Evolutionary conservation across 2,113 vertebrate species (phyloP).

Genomic region (Sisor rabdophorus): DNA sequence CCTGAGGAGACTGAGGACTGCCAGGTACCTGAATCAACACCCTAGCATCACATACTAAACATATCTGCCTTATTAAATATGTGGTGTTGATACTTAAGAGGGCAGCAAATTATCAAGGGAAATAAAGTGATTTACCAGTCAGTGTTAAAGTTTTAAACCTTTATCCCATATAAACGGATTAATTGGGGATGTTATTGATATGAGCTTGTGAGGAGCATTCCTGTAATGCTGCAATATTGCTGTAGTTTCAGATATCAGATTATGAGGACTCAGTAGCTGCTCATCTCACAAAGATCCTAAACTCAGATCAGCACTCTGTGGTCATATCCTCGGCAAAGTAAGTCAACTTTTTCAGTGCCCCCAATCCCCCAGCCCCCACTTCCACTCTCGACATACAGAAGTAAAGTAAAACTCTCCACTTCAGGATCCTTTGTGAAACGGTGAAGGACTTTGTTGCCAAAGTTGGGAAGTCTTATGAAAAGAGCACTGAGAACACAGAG

Average conservation of each 20-base stretch:
- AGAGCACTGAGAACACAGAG: slow-evolving; percentile 79
- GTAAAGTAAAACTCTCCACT: background rate
- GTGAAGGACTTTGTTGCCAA: slow-evolving; percentile 96
- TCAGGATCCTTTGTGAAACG: slow-evolving; percentile 91
- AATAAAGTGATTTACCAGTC: background rate
- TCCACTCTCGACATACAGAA: background rate
- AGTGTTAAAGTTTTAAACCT: background rate
- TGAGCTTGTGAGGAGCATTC: background rate
- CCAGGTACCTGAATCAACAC: slow-evolving; percentile 72
- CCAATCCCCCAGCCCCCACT: background rate
- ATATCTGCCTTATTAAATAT: background rate
- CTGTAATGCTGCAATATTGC: background rate
- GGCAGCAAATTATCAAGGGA: background rate
- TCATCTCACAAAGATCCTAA: slow-evolving; percentile 95
- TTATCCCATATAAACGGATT: too few relatives aligned
- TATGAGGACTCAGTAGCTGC: slow-evolving; percentile 93
- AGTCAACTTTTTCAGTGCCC: slow-evolving; percentile 51
- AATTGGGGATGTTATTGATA: background rate
- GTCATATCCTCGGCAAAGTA: slow-evolving; percentile 95
- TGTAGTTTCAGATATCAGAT: slow-evolving; percentile 83
- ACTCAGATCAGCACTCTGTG: slow-evolving; percentile 92
- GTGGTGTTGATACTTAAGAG: background rate
- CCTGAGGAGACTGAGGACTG: slow-evolving; percentile 81
- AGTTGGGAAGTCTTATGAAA: slow-evolving; percentile 90
- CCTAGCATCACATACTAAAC: background rate